Percentiles rank a stretch among this genome's conserved stretches.
These are phyloP conservation scores for Montifringilla adamsi DNA, from an alignment of 2,113 vertebrate genomes.

Conservation along the genomic window DNA sequence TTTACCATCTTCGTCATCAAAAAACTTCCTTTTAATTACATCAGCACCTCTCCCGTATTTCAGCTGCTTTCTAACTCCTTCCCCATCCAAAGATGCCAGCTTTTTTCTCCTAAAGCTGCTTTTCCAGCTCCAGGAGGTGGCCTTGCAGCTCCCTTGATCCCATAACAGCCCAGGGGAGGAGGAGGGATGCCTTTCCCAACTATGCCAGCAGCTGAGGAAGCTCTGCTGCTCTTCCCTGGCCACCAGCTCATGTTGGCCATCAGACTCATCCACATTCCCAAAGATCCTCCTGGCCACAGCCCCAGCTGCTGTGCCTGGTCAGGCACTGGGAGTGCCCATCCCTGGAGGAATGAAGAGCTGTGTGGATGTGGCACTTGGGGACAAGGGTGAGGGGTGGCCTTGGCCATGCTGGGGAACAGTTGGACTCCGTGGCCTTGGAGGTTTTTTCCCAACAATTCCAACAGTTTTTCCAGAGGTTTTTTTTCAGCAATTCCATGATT, in stretches of 20 bases:
- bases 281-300: not conserved
- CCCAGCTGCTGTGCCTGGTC: not conserved
- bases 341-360: not conserved
- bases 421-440: rapidly evolving
- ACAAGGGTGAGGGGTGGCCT: not conserved
- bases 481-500: not conserved
- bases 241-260: not conserved
- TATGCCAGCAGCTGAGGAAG: not conserved
- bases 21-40: not conserved
- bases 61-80: not conserved
- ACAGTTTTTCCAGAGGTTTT: no score
- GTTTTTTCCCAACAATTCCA: not conserved
- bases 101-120: not conserved
- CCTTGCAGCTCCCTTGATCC: not conserved
- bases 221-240: not conserved
- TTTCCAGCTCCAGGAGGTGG: not conserved
- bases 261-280: not conserved
- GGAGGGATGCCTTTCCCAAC: not conserved
- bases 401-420: rapidly evolving
- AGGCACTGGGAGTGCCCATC: not conserved
- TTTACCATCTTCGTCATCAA: not conserved
- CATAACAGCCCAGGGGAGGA: not conserved
- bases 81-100: no score
- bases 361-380: not conserved
- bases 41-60: rapidly evolving